Percentiles rank a stretch among this genome's conserved stretches.
phyloP scores from a whole-genome alignment of 2,113 vertebrate genomes.

The Leptocoma aspasia region DNA sequence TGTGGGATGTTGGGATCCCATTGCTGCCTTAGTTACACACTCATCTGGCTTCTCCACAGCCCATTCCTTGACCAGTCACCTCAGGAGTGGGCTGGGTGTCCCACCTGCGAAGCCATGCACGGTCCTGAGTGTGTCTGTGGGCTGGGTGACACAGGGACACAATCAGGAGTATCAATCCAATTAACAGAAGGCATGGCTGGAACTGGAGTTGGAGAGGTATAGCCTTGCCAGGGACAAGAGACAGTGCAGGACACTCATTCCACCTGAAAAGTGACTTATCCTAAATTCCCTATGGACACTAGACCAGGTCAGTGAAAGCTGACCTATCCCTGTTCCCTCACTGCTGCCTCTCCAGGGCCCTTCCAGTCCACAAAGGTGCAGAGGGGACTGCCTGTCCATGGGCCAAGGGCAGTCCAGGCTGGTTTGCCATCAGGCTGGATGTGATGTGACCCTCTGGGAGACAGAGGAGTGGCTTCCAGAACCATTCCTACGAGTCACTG shows the following conservation, averaged over 20 bases:
- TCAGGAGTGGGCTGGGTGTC: fast-evolving
- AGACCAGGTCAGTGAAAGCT: not conserved
- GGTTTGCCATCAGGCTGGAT: not conserved
- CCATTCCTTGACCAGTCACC: not conserved
- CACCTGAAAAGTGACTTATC: not conserved
- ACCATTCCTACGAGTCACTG: not conserved
- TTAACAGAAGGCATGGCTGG: not conserved
- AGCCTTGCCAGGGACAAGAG: not conserved
- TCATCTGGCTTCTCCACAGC: not conserved
- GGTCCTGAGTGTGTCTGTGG: fast-evolving
- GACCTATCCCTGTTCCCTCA: not conserved
- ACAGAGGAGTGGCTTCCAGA: not conserved
- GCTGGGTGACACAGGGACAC: not conserved
- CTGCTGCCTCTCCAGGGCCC: not conserved
- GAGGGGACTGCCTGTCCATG: not conserved
- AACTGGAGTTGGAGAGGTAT: not conserved
- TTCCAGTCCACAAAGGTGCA: fast-evolving
- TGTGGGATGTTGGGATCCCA: not conserved
- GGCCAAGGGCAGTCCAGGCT: not conserved
- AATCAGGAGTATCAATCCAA: fast-evolving
- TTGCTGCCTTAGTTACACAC: not conserved
- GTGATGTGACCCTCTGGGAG: fast-evolving
- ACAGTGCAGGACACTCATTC: not conserved
- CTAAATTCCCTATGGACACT: not conserved
- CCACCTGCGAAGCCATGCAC: fast-evolving